Percentiles rank a stretch among this genome's conserved stretches.
phyloP scores from a whole-genome alignment of 2,888 invertebrate species.

The Eulithis prunata region DNA sequence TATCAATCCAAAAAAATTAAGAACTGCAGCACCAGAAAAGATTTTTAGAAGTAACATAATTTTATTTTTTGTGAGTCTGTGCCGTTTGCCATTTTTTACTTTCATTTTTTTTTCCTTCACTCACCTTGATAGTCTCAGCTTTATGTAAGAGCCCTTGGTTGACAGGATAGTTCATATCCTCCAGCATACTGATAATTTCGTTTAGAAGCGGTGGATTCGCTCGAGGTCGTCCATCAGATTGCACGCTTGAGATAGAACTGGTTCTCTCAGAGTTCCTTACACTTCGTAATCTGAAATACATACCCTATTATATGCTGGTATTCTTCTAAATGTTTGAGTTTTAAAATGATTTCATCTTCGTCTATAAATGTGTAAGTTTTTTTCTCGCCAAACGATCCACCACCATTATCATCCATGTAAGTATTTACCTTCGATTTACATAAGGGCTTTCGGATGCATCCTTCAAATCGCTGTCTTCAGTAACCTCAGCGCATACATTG shows the following conservation, averaged over 20 bases:
- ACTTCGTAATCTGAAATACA: conserved; percentile 52
- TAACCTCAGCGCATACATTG: conserved; percentile 63
- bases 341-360: too few relatives aligned
- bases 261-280: conserved; percentile 62
- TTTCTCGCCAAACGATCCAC: background rate
- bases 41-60: too few relatives aligned
- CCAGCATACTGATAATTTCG: conserved; percentile 88
- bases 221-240: conserved; percentile 78
- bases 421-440: conserved; percentile 46
- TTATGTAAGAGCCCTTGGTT: conserved; percentile 78
- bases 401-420: too few relatives aligned
- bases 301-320: too few relatives aligned
- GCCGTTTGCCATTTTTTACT: too few relatives aligned
- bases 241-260: conserved; percentile 64
- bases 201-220: conserved; percentile 88
- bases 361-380: background rate
- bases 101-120: background rate
- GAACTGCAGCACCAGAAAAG: too few relatives aligned
- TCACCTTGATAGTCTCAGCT: conserved; percentile 75
- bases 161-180: conserved; percentile 84
- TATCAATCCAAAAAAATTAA: too few relatives aligned
- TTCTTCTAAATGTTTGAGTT: too few relatives aligned
- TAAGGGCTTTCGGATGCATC: conserved; percentile 70
- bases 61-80: too few relatives aligned
- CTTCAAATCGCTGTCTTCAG: conserved; percentile 70